Conservation (phyloP, 2,797 vertebrate genomes). For the Anguilla anguilla region DNA sequence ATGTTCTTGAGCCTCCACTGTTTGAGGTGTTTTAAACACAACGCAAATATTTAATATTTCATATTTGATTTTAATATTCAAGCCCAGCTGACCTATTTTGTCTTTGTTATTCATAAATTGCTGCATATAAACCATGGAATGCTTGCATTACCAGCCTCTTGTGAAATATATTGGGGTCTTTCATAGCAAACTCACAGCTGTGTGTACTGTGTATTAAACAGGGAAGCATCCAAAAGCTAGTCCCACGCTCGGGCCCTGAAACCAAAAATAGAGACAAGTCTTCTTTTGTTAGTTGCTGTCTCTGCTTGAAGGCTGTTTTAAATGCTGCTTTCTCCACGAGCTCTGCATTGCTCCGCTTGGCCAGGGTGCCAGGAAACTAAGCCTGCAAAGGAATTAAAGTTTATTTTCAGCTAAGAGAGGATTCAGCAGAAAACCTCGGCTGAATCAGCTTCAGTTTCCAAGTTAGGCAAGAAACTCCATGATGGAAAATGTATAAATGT, state of each 20-base stretch:
- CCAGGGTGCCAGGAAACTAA: neutral
- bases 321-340: neutral
- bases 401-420: neutral
- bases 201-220: neutral
- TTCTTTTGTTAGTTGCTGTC: neutral
- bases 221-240: neutral
- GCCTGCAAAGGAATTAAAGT: neutral
- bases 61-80: neutral
- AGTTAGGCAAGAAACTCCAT: neutral
- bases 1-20: neutral
- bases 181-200: neutral
- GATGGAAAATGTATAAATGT: neutral
- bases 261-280: neutral
- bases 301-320: neutral
- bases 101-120: constrained; percentile 19
- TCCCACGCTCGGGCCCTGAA: neutral
- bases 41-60: neutral
- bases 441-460: neutral
- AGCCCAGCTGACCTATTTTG: neutral
- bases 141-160: neutral
- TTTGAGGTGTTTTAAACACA: neutral
- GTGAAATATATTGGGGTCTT: neutral
- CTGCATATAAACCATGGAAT: neutral
- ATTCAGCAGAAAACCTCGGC: neutral
- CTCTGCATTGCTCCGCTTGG: neutral